phyloP scores from a whole-genome alignment of 2,113 vertebrate genomes.

The Coreoperca whiteheadi region DNA sequence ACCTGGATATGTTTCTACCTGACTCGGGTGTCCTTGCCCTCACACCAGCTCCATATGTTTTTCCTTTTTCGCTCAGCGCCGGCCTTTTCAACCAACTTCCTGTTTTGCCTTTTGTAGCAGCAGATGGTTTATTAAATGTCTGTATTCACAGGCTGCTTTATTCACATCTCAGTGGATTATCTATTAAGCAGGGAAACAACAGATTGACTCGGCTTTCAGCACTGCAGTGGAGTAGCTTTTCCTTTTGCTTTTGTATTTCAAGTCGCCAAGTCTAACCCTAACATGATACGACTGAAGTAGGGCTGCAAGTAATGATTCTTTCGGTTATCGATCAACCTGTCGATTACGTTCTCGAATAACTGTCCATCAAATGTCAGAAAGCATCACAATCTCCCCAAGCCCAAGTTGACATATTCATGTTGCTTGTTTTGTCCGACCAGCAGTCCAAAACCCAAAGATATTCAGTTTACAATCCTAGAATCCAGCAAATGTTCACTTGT shows the following conservation, averaged over 20 bases:
- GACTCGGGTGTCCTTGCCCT: conserved; percentile 52
- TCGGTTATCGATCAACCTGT: no score
- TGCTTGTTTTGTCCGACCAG: neutral
- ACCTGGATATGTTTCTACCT: conserved; percentile 65
- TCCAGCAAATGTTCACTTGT: neutral
- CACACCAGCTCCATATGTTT: conserved; percentile 21
- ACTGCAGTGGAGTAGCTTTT: neutral
- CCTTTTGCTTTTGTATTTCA: neutral
- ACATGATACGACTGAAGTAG: neutral
- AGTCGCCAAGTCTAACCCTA: no score
- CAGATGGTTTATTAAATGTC: neutral
- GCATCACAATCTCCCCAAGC: neutral
- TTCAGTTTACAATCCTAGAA: neutral
- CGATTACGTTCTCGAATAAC: neutral
- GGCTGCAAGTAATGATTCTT: neutral
- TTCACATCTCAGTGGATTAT: neutral
- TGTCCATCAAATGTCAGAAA: neutral
- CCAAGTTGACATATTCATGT: neutral
- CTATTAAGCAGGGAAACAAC: neutral
- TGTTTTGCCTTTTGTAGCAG: conserved; percentile 1
- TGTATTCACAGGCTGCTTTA: conserved; percentile 4
- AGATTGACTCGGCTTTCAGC: neutral
- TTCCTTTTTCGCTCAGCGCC: conserved; percentile 30
- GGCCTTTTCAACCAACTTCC: conserved; percentile 14
- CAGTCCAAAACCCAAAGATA: neutral